Evolutionary conservation across 2,113 vertebrate species (phyloP), one percentile per base, ranked within the genome.

Genomic region (Rhinopomastus cyanomelas): DNA sequence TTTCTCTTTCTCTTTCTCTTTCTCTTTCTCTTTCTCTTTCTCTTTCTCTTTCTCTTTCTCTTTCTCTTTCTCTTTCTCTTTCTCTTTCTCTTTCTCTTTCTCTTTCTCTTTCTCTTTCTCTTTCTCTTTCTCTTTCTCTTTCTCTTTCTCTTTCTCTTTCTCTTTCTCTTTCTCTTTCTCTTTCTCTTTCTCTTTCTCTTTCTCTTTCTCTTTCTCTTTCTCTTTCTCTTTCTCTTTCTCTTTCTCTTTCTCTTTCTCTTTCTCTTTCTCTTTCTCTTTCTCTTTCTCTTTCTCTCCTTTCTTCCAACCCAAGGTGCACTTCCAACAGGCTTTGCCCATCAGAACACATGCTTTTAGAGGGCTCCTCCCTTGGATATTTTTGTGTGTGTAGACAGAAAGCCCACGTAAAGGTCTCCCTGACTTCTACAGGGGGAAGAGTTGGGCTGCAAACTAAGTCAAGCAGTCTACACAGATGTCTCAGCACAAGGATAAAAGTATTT

Each of bases 371-470:
- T 76, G 44, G 27, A 49, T 87, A 25, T 72, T 90, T 90, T 61
- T 32, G 51, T 93, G 44, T 34, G 30, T 64, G 76, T 93, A 92
- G 90, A 88, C 26, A 36, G 73, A 78, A 26, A 51, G 5, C 11
- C 36, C 42, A 49, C 46, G 46, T 57, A 72, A 87, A 81, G 32
- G 53, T 88, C 22, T 9, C 73, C 65, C 56, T 81, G 61, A 36
- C 61, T 72, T 74, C 78, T 93, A 42, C 25, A 57, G 32, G 30
- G 77, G 76, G 74, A 94, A 42, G 32, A 65, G 51, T 88, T 92
- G 93, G 94, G 55, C 87, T 90, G 21, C 66, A 84, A 88, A 81
- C 92, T 90, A 92, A 90, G 62, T 27, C 75, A 86, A 81, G 55
- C 62, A 57, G 88, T 79, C 92, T 84, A 92, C 90, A 90, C 84